Evolutionary conservation across 1,140 invertebrate genomes (phyloP), one percentile per base, ranked within the genome.

Genomic region (Arion vulgaris): DNA sequence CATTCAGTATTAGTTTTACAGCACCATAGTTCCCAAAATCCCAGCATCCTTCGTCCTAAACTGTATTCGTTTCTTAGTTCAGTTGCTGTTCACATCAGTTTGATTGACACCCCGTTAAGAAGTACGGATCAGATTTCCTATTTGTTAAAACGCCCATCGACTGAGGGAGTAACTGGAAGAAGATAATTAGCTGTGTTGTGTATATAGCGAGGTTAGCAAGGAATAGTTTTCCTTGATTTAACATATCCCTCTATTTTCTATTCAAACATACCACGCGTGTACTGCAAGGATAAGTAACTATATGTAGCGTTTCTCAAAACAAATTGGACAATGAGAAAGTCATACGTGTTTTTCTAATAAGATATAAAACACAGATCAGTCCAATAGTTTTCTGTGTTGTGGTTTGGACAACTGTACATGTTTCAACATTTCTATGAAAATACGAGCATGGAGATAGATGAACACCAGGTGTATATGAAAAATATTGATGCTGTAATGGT

Each of bases 71-170:
- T 41, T 73, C 38, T 41, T 73, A 39, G 41, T 41, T 73, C 41
- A 49, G 38, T 41, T 39, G 41, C n/a, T 73, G 71, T 73, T 73
- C 41, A 38, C 41, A 73, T 39, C 71, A 73, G 71, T 32, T 41
- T 73, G 71, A 41, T 5, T 73, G 38, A 73, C 71, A 41, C 41
- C 71, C 41, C 38, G 38, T 49, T 73, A 73, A 73, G 41, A 39
- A 73, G 71, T 39, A 39, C 1, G 38, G 34, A n/a, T 49, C 41
- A 38, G 45, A 38, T 57, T 39, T 39, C 38, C 7, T 66, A 38
- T 68, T 62, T 62, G 38, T 11, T 41, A 62, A 79, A 62, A 53
- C 51, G 57, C 57, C 76, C 51, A 13, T 62, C 57, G 15, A 34
- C 51, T 15, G 26, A 34, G 53, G n/a, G 28, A 28, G 62, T 66